These are phyloP conservation scores for Ecliptopera silaceata DNA, from an alignment of 2,888 invertebrate genomes.

Conservation along the genomic window DNA sequence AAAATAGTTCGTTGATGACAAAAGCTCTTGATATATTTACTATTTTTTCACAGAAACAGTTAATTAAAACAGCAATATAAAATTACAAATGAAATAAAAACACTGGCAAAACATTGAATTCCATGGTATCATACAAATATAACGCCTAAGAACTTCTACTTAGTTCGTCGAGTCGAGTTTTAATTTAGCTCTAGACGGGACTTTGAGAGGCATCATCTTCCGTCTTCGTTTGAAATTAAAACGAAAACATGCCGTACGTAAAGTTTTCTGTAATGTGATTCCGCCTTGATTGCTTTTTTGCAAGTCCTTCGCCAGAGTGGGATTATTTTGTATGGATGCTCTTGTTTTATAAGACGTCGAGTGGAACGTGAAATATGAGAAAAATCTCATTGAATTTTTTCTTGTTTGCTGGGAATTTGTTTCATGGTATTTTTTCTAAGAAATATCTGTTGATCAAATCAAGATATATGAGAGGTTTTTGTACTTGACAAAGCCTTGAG, in stretches of 20 bases:
- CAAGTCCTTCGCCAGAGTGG: slow-evolving; percentile 26
- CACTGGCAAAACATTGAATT: neutral
- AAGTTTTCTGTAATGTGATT: slow-evolving; percentile 45
- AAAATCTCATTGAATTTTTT: neutral
- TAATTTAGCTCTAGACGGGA: slow-evolving; percentile 45
- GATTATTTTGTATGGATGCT: slow-evolving; percentile 18
- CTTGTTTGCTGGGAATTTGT: neutral
- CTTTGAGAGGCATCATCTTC: slow-evolving; percentile 45
- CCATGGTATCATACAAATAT: slow-evolving; percentile 6
- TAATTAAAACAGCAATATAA: neutral
- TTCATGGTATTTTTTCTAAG: neutral
- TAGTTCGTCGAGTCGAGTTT: slow-evolving; percentile 37
- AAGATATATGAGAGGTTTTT: too few species aligned
- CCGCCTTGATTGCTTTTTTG: slow-evolving; percentile 35
- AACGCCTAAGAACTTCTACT: slow-evolving; percentile 4
- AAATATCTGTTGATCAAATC: too few species aligned
- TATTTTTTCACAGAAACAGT: too few species aligned
- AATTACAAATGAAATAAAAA: neutral
- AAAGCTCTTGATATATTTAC: too few species aligned
- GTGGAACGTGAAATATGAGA: slow-evolving; percentile 1
- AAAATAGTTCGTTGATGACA: too few species aligned
- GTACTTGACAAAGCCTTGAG: too few species aligned
- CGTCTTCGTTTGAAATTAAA: slow-evolving; percentile 46
- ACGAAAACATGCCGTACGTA: slow-evolving; percentile 32
- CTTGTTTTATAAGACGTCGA: slow-evolving; percentile 2